Percentiles rank a stretch among this genome's conserved stretches.
These are phyloP conservation scores for Aphis gossypii DNA, from an alignment of 1,140 invertebrate species.

Conservation along the genomic window DNA sequence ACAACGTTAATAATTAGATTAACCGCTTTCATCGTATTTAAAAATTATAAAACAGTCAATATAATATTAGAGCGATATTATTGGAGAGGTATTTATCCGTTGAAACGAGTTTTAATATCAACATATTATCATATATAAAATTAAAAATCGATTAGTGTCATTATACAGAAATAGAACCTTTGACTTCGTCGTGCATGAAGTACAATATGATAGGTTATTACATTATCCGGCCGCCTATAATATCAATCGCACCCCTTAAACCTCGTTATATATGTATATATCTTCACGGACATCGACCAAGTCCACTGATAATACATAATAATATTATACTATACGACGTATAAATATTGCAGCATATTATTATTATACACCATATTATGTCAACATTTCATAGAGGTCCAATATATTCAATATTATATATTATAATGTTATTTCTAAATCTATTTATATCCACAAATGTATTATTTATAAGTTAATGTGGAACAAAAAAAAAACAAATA, in stretches of 20 bases:
- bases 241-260: not conserved
- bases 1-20: not conserved
- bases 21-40: not conserved
- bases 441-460: not conserved
- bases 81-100: not conserved
- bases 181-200: not conserved
- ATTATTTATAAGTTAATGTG: not conserved
- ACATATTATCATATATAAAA: not conserved
- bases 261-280: not conserved
- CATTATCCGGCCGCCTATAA: not conserved
- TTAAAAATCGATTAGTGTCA: not conserved
- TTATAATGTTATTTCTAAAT: not conserved
- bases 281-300: not conserved
- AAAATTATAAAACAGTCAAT: not conserved
- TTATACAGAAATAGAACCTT: not conserved
- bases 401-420: not conserved
- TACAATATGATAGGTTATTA: not conserved
- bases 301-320: not conserved
- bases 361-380: not conserved
- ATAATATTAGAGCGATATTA: not conserved
- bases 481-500: not conserved
- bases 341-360: not conserved
- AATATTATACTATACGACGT: not conserved
- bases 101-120: not conserved
- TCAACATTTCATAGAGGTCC: not conserved